These are phyloP conservation scores for Trididemnum clinides DNA, from an alignment of 23 tunicate genomes.

Conservation along the genomic window DNA sequence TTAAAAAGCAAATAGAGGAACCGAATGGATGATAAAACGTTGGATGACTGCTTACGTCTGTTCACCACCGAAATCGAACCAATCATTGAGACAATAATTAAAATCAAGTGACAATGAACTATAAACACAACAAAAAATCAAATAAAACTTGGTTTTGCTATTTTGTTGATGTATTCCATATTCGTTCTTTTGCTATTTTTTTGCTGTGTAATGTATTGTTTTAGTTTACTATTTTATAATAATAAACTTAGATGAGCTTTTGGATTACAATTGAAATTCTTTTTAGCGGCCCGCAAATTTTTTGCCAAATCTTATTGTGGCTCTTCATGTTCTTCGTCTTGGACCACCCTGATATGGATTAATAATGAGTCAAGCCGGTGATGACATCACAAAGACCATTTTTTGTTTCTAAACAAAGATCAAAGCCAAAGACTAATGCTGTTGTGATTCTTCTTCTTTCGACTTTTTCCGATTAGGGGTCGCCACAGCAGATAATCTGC, in stretches of 20 bases:
- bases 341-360: neutral
- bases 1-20: neutral
- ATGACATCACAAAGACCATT: too few relatives aligned
- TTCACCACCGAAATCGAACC: neutral
- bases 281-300: slow-evolving; percentile 3
- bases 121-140: neutral
- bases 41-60: neutral
- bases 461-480: too few relatives aligned
- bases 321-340: neutral
- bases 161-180: neutral
- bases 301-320: neutral
- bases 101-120: too few relatives aligned
- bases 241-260: too few relatives aligned
- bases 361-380: neutral
- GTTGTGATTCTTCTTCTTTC: too few relatives aligned
- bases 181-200: too few relatives aligned
- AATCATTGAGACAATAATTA: neutral
- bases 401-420: too few relatives aligned
- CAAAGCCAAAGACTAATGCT: too few relatives aligned
- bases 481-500: too few relatives aligned
- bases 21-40: neutral
- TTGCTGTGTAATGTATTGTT: too few relatives aligned
- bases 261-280: too few relatives aligned
- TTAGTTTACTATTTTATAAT: too few relatives aligned
- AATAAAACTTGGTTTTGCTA: neutral